Percentiles rank a stretch among this genome's conserved stretches.
These are phyloP conservation scores for Formica aserva DNA, from an alignment of 2,888 invertebrate species.

Conservation along the genomic window DNA sequence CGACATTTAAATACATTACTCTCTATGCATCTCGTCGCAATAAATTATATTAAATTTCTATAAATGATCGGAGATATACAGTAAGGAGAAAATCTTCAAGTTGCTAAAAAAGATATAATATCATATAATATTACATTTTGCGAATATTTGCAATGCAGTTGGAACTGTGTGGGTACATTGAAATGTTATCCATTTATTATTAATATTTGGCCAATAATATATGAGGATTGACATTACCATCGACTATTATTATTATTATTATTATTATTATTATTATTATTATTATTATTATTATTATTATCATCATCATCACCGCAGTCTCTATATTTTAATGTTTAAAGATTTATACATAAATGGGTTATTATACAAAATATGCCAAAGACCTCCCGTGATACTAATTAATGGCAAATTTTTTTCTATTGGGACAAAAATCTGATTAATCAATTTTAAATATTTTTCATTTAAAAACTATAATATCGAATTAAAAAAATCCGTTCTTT, in stretches of 20 bases:
- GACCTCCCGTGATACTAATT: background rate
- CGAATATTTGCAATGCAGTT: constrained; percentile 2
- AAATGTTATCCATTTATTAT: constrained; percentile 19
- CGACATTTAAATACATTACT: constrained; percentile 13
- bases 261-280: too few species aligned
- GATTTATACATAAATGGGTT: constrained; percentile 19
- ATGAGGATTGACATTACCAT: constrained; percentile 1
- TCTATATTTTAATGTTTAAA: background rate
- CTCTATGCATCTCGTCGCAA: background rate
- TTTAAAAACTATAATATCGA: background rate
- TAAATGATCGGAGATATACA: background rate
- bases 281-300: too few species aligned
- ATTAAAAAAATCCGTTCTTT: too few species aligned
- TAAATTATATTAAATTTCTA: constrained; percentile 36
- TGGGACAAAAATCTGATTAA: background rate
- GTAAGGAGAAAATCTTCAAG: background rate
- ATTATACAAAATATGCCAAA: background rate
- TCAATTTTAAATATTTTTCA: background rate
- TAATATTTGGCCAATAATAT: background rate
- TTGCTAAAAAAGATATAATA: background rate
- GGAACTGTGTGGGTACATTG: background rate
- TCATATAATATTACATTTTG: background rate
- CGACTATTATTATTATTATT: background rate
- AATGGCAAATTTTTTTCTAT: background rate
- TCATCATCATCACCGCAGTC: background rate